These are phyloP conservation scores for Scophthalmus maximus DNA, from an alignment of 2,113 vertebrate genomes.

Conservation along the genomic window DNA sequence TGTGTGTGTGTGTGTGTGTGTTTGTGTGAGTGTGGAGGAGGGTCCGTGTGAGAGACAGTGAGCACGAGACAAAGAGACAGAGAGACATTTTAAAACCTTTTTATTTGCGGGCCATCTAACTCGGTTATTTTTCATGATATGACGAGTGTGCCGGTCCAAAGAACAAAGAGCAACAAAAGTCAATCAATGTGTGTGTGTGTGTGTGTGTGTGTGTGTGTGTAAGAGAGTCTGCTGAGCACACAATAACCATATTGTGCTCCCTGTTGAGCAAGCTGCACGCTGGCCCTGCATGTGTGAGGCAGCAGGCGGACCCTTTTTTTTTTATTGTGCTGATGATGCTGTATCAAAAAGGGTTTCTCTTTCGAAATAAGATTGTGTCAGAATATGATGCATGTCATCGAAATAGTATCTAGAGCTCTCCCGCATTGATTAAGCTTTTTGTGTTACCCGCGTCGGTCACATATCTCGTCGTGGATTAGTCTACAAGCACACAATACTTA, in stretches of 20 bases:
- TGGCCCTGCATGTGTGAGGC: slow-evolving; percentile 27
- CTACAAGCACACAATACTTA: slow-evolving; percentile 3
- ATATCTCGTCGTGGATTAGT: slow-evolving; percentile 22
- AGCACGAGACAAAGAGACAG: neutral
- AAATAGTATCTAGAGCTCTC: slow-evolving; percentile 13
- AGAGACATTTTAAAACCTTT: too few relatives aligned
- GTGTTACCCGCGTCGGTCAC: slow-evolving; percentile 2
- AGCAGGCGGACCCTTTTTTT: slow-evolving; percentile 7
- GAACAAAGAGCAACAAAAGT: slow-evolving; percentile 53
- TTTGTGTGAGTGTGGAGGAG: neutral
- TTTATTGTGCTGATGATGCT: slow-evolving; percentile 7
- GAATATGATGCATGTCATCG: neutral
- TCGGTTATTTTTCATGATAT: slow-evolving; percentile 44
- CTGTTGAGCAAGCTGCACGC: slow-evolving; percentile 23
- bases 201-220: too few relatives aligned
- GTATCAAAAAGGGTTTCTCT: slow-evolving; percentile 1
- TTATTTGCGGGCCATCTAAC: slow-evolving; percentile 13
- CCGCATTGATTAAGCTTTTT: neutral
- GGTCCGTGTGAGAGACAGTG: neutral
- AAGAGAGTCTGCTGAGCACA: slow-evolving; percentile 26
- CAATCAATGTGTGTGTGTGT: slow-evolving; percentile 32
- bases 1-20: slow-evolving; percentile 4
- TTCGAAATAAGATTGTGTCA: neutral
- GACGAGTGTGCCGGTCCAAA: slow-evolving; percentile 52
- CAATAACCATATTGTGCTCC: slow-evolving; percentile 62